These are phyloP conservation scores for Pluvianellus socialis DNA, from an alignment of 2,113 vertebrate genomes.

Conservation along the genomic window DNA sequence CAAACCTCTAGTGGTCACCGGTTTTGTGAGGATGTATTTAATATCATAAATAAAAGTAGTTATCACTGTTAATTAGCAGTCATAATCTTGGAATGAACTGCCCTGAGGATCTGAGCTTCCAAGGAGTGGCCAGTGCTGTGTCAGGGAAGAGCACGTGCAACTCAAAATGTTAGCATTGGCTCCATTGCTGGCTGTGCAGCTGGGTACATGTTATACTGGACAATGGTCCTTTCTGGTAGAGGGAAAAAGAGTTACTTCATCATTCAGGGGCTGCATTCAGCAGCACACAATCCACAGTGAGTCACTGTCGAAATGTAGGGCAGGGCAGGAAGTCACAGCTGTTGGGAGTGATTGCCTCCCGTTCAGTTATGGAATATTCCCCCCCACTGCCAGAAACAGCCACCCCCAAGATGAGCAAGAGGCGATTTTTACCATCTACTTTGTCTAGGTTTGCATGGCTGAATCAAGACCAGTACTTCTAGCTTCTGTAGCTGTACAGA, in stretches of 20 bases:
- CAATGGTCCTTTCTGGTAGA: slow-evolving; percentile 46
- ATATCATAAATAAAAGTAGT: background rate
- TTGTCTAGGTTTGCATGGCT: background rate
- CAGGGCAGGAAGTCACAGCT: slow-evolving; percentile 50
- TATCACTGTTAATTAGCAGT: background rate
- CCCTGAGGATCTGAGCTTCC: background rate
- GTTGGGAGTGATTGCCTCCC: background rate
- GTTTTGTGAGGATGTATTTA: background rate
- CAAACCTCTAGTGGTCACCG: background rate
- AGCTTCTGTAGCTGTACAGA: background rate
- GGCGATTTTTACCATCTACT: background rate
- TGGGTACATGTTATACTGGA: slow-evolving; percentile 6
- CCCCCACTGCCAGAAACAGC: background rate
- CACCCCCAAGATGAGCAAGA: background rate
- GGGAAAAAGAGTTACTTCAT: background rate
- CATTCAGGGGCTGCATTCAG: slow-evolving; percentile 22
- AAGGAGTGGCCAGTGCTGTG: background rate
- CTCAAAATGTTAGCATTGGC: background rate
- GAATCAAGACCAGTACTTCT: background rate
- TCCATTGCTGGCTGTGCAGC: background rate
- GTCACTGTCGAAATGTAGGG: background rate
- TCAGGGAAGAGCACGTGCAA: background rate
- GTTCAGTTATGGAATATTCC: background rate
- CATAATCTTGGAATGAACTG: background rate
- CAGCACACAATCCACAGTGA: slow-evolving; percentile 28